These are phyloP conservation scores for Petrolisthes manimaculis DNA, from an alignment of 2,888 invertebrate genomes.

Conservation along the genomic window DNA sequence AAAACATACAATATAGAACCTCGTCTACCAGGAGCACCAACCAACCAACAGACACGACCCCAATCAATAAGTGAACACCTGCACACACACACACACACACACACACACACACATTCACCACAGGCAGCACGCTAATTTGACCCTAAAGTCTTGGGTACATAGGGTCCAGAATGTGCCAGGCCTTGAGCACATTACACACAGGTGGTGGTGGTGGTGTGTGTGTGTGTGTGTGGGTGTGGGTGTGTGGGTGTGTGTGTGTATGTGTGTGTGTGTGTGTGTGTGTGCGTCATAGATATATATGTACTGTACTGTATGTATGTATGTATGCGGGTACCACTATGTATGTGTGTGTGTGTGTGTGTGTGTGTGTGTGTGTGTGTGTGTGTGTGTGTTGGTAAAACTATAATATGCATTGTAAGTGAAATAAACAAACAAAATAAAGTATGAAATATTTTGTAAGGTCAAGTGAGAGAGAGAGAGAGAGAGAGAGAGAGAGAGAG, in stretches of 20 bases:
- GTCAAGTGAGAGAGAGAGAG: constrained; percentile 29
- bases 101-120: not conserved
- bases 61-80: not conserved
- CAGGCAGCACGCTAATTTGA: not conserved
- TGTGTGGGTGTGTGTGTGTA: no score
- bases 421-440: not conserved
- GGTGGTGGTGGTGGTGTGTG: not conserved
- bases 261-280: no score
- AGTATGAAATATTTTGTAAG: not conserved
- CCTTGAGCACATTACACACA: not conserved
- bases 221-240: no score
- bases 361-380: constrained; percentile 22
- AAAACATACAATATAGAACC: no score
- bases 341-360: not conserved
- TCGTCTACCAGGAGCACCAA: no score
- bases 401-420: not conserved
- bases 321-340: not conserved
- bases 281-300: not conserved
- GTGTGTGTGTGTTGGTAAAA: not conserved
- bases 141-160: not conserved
- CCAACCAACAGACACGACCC: no score
- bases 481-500: constrained; percentile 11
- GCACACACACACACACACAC: not conserved
- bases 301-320: constrained; percentile 14
- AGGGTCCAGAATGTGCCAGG: not conserved